Base-by-base conservation (phyloP, 2,113 vertebrate species). In the Dromiciops gliroides region DNA sequence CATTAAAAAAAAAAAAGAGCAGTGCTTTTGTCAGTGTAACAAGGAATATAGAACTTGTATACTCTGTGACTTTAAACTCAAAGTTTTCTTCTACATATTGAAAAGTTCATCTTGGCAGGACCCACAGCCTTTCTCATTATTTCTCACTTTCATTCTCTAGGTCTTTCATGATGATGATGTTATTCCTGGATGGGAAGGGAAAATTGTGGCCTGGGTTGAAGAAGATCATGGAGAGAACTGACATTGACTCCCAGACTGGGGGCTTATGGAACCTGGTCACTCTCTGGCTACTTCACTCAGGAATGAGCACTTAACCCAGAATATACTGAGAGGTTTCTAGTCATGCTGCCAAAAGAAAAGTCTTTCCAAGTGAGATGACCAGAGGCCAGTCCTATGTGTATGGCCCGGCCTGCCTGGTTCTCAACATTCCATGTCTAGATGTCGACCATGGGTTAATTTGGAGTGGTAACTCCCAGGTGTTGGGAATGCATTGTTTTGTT, bases 171-270 rank as follows among this genome's bases (percentile, higher is more conserved):
- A 99, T 94, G 99, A 99, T 75, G 99, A 99, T 47, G 97, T 99
- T 50, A 99, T 99, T 95, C 99, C 99, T 90, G 99, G 99, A 92
- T 99, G 99, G 99, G 99, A 99, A 97, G 99, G 99, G 37, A 99
- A 99, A 98, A 99, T 99, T 48, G 99, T 99, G 97, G 99, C 99
- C 67, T 99, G 99, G 99, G 99, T 99, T 88, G 99, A 99, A 98
- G 99, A 99, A 97, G 99, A 99, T 97, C 98, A 98, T 14, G 99
- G 99, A 88, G 99, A 99, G 94, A 99, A 99, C 96, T 99, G 99
- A 99, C 98, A 56, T 97, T 92, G 98, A 97, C 93, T 96, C 89
- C 94, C 90, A 48, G 75, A 92, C n/a, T 95, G 91, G 96, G 95
- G 91, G 94, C 92, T 89, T 91, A 19, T 50, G 25, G 89, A 92